Evolutionary conservation across 2,888 invertebrate species (phyloP), one percentile per base, ranked within the genome.

Genomic region (Erebia epiphron): DNA sequence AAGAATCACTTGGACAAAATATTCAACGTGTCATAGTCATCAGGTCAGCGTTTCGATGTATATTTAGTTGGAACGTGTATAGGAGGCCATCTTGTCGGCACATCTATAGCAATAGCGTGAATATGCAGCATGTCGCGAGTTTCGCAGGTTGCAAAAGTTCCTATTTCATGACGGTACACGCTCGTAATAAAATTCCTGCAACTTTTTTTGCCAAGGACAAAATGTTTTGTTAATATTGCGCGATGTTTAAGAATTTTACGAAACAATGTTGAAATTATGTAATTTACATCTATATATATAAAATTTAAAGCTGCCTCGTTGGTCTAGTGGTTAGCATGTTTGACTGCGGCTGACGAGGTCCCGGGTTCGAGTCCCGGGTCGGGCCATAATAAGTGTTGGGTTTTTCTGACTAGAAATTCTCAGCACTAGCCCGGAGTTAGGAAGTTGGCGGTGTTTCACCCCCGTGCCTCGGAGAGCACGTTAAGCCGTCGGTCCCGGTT

Each of bases 181-280:
- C 56, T 69, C 57, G 63, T 60, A 54, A 69, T 67, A 63, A 57
- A 67, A 69, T 72, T 70, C 64, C 67, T 61, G 21, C 14, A 14
- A 60, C 43, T 72, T 66, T 69, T 54, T 72, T 56, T 65, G 46
- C 50, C 41, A 58, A 58, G 65, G 56, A 61, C 70, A 56, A 61
- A 46, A 58, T 58, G 58, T 58, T 67, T 21, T 58, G 64, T 64
- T 54, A 54, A 64, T 64, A 54, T 26, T n/a, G 49, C 21, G 52
- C 14, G 52, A 13, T 35, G 35, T 35, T 35, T 2, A 52, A 16
- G 11, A 52, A 64, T 64, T 16, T 41, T 41, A 10, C 54, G 41
- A 64, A 41, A 52, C 16, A 64, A 21, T 49, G 16, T 46, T 13
- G 3, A 61, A 62, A n/a, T 21, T 14, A 3, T 62, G 18, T 11